phyloP scores from a whole-genome alignment of 1,140 invertebrate species.

The Aradophagus sp. region DNA sequence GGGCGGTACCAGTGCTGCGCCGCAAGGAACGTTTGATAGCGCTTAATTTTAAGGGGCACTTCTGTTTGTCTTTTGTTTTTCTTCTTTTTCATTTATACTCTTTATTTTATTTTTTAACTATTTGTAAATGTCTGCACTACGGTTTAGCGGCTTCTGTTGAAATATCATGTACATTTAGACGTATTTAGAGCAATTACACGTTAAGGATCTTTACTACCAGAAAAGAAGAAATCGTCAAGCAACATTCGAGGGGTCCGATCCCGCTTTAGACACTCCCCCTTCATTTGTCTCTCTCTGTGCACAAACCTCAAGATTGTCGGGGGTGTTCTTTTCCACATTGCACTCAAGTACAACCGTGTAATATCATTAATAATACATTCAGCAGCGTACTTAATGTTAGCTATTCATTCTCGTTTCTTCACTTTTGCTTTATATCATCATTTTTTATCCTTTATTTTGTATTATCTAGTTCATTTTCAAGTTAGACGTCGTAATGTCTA shows the following conservation, averaged over 20 bases:
- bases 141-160: constrained; percentile 71
- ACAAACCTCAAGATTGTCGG: constrained; percentile 44
- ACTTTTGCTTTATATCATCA: constrained; percentile 8
- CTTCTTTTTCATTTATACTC: constrained; percentile 69
- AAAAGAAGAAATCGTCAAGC: constrained; percentile 32
- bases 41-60: constrained; percentile 47
- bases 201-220: constrained; percentile 59
- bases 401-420: constrained; percentile 19
- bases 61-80: constrained; percentile 18
- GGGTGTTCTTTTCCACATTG: constrained; percentile 61
- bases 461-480: no score
- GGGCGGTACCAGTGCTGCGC: no score
- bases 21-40: no score
- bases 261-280: no score
- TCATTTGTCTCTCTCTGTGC: no score
- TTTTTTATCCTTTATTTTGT: constrained; percentile 11
- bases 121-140: constrained; percentile 72
- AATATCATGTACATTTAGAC: constrained; percentile 73
- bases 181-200: constrained; percentile 62
- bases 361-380: constrained; percentile 65
- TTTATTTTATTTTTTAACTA: constrained; percentile 71
- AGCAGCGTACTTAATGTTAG: constrained; percentile 69
- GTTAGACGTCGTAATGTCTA: no score
- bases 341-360: constrained; percentile 70
- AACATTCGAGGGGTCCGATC: no score